Base-by-base conservation (phyloP, 1,140 invertebrate species). In the Idris sp. region DNA sequence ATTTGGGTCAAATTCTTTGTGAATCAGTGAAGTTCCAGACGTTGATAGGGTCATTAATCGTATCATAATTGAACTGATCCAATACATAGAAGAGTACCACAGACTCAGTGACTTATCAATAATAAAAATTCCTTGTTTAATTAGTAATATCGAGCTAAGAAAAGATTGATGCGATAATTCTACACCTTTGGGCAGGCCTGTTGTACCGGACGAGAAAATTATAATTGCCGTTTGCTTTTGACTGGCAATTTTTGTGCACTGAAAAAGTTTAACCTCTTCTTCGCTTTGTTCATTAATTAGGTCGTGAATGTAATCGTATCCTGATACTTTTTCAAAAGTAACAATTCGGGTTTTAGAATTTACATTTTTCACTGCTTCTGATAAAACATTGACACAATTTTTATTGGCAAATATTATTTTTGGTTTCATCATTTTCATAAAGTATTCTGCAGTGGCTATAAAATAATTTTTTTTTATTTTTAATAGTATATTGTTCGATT, bases 1-100 rank as follows among this genome's bases (percentile, higher is more conserved):
- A 5, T 89, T 73, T 18, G 87, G 85, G 2, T 92, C 88, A 80
- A 91, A 92, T 14, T 85, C 80, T 5, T 88, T 86, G 15, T 90
- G 62, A 0, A 89, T 79, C 0, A 91, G 54, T 1, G 86, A 74
- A 30, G 83, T 87, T 1, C 73, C 61, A 0, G 86, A 85, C 10
- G 75, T 61, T 2, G 72, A 25, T 6, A 91, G 7, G 2, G 25
- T 33, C 4, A 68, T 48, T 0, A 84, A 2, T 26, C 30, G 44
- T 7, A 68, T 8, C 28, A 75, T 51, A 4, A 74, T 38, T 8
- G 74, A 74, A 25, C 74, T 77, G 0, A 80, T 56, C 81, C 81
- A 83, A 5, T 61, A 76, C 35, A 79, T 58, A 0, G 78, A 68
- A 5, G 81, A 76, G 44, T 75, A 78, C 35, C 58, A 76, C 5